A percentile compares a stretch with the other conserved stretches of the same genome.
phyloP scores from a whole-genome alignment of 2,113 vertebrate genomes.

The Columbina picui region DNA sequence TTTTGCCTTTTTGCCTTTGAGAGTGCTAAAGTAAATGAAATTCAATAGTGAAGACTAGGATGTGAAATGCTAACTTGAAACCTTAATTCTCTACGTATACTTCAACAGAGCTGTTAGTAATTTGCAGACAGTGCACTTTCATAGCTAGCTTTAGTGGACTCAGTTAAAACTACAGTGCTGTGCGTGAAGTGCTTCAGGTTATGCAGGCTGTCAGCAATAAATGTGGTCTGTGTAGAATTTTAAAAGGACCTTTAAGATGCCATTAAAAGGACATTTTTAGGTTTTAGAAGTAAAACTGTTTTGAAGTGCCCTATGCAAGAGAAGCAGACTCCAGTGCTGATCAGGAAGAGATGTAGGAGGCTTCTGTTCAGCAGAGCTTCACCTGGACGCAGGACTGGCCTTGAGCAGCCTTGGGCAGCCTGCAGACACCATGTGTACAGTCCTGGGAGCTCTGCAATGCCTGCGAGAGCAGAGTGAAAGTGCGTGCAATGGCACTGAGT shows the following conservation, averaged over 20 bases:
- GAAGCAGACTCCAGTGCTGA: background rate
- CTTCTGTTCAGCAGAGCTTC: background rate
- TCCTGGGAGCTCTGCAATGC: background rate
- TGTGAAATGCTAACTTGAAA: background rate
- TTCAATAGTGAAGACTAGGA: background rate
- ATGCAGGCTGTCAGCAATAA: background rate
- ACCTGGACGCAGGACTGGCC: background rate
- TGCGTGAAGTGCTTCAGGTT: background rate
- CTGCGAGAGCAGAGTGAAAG: background rate
- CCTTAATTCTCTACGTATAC: background rate
- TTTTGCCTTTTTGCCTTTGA: background rate
- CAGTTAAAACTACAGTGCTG: background rate
- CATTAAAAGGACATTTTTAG: background rate
- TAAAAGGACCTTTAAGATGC: background rate
- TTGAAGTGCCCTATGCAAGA: background rate
- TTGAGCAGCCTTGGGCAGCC: background rate
- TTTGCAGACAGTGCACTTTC: background rate
- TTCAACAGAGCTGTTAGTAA: background rate
- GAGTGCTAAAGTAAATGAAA: background rate
- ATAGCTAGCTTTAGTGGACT: background rate
- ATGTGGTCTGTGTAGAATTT: background rate
- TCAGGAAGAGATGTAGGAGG: background rate
- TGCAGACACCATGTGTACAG: rapidly evolving
- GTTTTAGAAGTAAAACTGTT: background rate
- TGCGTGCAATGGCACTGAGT: rapidly evolving